These are phyloP conservation scores for Dicycla oo DNA, from an alignment of 2,888 invertebrate genomes.

Conservation along the genomic window DNA sequence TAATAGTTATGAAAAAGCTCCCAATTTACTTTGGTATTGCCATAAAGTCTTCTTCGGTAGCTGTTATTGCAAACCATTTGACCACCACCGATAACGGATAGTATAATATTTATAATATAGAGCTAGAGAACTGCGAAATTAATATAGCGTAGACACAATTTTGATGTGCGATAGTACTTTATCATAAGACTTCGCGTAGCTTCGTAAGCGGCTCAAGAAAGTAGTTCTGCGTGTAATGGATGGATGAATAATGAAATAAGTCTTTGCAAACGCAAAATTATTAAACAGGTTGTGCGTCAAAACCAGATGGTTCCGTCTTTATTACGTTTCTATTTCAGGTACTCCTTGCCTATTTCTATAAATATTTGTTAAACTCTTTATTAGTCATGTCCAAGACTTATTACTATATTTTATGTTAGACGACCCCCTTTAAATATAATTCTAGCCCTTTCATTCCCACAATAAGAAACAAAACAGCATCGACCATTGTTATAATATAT, in stretches of 20 bases:
- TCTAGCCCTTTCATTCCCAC: not conserved
- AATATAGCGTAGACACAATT: too few relatives aligned
- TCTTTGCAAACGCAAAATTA: not conserved
- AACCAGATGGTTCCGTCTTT: not conserved
- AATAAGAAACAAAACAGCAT: constrained; percentile 4
- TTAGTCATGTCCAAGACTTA: not conserved
- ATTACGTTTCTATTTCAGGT: not conserved
- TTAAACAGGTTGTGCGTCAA: not conserved
- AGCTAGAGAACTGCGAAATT: too few relatives aligned
- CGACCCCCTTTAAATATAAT: not conserved
- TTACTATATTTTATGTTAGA: not conserved
- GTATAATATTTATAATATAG: too few relatives aligned
- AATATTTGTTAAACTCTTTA: not conserved
- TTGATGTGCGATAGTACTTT: too few relatives aligned
- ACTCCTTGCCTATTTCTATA: not conserved
- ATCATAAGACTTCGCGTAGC: not conserved
- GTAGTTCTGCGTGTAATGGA: constrained; percentile 13
- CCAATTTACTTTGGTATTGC: too few relatives aligned
- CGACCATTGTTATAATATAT: too few relatives aligned
- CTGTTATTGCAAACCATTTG: too few relatives aligned
- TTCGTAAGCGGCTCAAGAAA: not conserved
- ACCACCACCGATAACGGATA: too few relatives aligned
- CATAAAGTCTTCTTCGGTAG: too few relatives aligned
- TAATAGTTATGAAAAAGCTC: too few relatives aligned
- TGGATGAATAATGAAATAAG: constrained; percentile 34